phyloP scores from a whole-genome alignment of 2,797 vertebrate species.

The Anableps anableps region DNA sequence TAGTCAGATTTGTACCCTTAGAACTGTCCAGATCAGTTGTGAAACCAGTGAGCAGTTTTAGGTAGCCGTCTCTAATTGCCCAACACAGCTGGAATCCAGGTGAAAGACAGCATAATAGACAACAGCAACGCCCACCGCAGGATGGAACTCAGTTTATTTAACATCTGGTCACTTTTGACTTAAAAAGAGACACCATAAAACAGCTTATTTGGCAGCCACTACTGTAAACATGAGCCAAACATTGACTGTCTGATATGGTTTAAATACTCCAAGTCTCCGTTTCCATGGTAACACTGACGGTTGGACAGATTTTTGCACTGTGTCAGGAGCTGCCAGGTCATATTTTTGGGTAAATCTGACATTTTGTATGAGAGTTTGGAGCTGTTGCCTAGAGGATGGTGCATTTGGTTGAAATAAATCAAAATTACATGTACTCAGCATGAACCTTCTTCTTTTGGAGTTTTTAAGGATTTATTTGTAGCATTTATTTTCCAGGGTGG shows the following conservation, averaged over 20 bases:
- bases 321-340: not conserved
- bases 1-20: not conserved
- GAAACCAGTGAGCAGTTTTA: not conserved
- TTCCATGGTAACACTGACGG: not conserved
- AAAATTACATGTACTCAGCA: not conserved
- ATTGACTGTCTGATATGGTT: not conserved
- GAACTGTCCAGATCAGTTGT: conserved; percentile 5
- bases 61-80: not conserved
- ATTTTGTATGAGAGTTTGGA: not conserved
- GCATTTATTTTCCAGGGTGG: not conserved
- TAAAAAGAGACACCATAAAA: not conserved
- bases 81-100: not conserved
- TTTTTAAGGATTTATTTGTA: not conserved
- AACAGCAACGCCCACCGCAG: not conserved
- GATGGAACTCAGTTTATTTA: not conserved
- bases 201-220: not conserved
- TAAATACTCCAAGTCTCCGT: not conserved
- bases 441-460: not conserved
- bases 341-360: not conserved
- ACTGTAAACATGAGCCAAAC: not conserved
- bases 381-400: not conserved
- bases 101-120: not conserved
- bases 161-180: conserved; percentile 14
- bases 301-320: not conserved
- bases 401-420: not conserved